Base-by-base conservation (phyloP, 2,797 vertebrate genomes). In the Holocentrus rufus region DNA sequence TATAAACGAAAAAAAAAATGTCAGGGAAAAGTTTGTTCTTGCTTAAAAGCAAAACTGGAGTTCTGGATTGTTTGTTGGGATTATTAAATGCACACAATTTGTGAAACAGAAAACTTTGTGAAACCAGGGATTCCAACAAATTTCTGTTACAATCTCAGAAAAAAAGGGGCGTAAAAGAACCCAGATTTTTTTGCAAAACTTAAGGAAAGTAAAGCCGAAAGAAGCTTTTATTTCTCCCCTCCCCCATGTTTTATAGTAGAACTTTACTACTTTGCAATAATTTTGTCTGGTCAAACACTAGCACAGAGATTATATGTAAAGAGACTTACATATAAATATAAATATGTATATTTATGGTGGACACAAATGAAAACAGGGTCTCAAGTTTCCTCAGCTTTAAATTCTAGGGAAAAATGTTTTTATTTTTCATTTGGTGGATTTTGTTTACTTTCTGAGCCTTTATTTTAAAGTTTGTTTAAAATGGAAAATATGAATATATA, bases 391-490 rank as follows among this genome's bases (percentile, higher is more conserved):
- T 96, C 96, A 98, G 96, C 96, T 98, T 98, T 98, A 98, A 97
- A 98, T 95, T 97, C 92, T 96, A 96, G 92, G 91, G 90, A 86
- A 96, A 95, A 96, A 96, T 94, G 92, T 96, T 96, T 96, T 94
- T 96, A 95, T 94, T 96, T 95, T 95, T 93, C 92, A 95, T 95
- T 94, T 93, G 94, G 91, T 93, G 93, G 89, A 91, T 87, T 89
- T 91, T 94, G 92, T 94, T 95, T 94, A 93, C 93, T 95, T 95
- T 95, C 95, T 96, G 96, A 98, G 96, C 95, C 96, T 97, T 96
- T 95, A 94, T 95, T 95, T 95, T 98, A 96, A 97, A 96, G 95
- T 96, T 97, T 97, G 95, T 98, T 96, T 95, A 96, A 97, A 96
- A 95, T 94, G 86, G 92, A 93, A 92, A 92, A 89, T 92, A 96